These are phyloP conservation scores for Acheta domesticus DNA, from an alignment of 2,888 invertebrate genomes.

Conservation along the genomic window DNA sequence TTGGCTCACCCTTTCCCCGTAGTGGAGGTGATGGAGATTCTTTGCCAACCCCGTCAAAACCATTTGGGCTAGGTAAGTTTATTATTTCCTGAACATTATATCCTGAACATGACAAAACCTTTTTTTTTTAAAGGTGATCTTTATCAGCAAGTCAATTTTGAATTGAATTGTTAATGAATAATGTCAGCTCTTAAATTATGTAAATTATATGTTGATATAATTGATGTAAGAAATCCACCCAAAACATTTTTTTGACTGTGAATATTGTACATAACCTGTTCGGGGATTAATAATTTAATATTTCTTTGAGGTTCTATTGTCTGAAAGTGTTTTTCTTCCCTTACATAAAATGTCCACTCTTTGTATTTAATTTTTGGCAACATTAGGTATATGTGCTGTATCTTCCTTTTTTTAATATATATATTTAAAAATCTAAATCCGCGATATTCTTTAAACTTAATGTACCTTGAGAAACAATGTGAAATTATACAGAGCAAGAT, in stretches of 20 bases:
- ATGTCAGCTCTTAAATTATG: too few species aligned
- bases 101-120: conserved; percentile 34
- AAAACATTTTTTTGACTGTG: background rate
- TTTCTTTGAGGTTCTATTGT: background rate
- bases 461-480: background rate
- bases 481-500: conserved; percentile 1
- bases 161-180: background rate
- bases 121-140: background rate
- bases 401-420: background rate
- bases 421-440: background rate
- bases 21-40: conserved; percentile 50
- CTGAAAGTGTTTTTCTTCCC: conserved; percentile 10
- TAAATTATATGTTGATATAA: too few species aligned
- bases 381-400: conserved; percentile 5
- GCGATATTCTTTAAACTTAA: too few species aligned
- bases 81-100: conserved; percentile 42
- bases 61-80: conserved; percentile 77
- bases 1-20: conserved; percentile 55
- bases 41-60: conserved; percentile 63
- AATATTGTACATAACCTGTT: background rate
- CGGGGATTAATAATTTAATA: too few species aligned
- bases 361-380: background rate
- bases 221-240: too few species aligned
- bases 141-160: background rate
- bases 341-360: conserved; percentile 18